Evolutionary conservation across 2,113 vertebrate genomes (phyloP).

Genomic region (Calcarius ornatus): DNA sequence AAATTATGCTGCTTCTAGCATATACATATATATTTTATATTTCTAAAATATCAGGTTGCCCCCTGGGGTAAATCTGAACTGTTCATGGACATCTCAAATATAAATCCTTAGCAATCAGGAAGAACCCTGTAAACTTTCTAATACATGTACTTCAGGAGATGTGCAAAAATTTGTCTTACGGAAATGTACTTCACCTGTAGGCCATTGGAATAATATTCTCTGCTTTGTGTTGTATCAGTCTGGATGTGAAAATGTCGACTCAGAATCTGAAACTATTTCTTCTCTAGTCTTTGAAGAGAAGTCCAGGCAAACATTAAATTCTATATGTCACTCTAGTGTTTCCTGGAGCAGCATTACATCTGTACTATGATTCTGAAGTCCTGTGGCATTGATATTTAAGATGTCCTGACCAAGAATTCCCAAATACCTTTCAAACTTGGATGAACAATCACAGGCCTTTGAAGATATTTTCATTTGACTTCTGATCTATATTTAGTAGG

Average conservation of each 20-base stretch:
- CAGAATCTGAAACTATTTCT: background rate
- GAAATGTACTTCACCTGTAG: background rate
- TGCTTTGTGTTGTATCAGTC: background rate
- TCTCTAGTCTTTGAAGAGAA: background rate
- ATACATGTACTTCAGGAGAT: background rate
- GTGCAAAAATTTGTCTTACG: background rate
- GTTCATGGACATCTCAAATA: background rate
- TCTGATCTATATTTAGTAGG: slow-evolving; percentile 25
- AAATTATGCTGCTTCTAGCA: background rate
- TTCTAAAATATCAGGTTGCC: background rate
- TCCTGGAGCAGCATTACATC: background rate
- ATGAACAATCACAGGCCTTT: background rate
- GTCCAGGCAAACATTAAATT: background rate
- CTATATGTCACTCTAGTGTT: background rate
- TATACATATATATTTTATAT: background rate
- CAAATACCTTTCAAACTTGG: background rate
- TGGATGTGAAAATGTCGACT: background rate
- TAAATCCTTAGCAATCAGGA: background rate
- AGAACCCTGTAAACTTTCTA: background rate
- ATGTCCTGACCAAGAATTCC: background rate
- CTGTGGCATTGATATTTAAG: background rate
- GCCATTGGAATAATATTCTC: background rate
- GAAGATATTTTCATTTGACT: slow-evolving; percentile 25
- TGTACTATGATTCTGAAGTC: background rate
- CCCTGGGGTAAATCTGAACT: background rate